A percentile compares a stretch with the other conserved stretches of the same genome.
phyloP scores from a whole-genome alignment of 2,888 invertebrate species.

The Amiota minor region DNA sequence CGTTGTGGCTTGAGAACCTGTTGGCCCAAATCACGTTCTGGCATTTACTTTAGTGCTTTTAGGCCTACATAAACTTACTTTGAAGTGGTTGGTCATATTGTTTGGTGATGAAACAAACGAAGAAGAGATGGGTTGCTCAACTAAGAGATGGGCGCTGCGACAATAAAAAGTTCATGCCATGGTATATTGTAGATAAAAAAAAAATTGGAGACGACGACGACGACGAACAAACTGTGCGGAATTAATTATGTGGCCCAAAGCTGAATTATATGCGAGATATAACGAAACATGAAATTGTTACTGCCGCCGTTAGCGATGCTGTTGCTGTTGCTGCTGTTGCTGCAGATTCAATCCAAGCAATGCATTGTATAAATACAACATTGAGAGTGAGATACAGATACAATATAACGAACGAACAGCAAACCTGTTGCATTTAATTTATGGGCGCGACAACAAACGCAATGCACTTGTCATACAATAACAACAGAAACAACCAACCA shows the following conservation, averaged over 20 bases:
- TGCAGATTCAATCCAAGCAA: background rate
- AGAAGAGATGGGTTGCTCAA: background rate
- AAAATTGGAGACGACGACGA: background rate
- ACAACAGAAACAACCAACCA: conserved; percentile 12
- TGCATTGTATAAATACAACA: conserved; percentile 6
- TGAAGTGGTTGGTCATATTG: background rate
- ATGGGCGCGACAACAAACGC: conserved; percentile 58
- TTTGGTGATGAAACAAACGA: background rate
- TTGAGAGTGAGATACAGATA: background rate
- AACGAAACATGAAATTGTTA: conserved; percentile 18
- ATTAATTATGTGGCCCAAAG: conserved; percentile 68
- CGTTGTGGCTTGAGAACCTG: conserved; percentile 52
- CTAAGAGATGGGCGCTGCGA: conserved; percentile 1
- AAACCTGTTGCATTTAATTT: conserved; percentile 60
- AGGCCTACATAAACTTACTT: conserved; percentile 24
- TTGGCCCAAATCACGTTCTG: conserved; percentile 67
- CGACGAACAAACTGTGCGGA: conserved; percentile 49
- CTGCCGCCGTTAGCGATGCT: conserved; percentile 4
- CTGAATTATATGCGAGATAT: conserved; percentile 65
- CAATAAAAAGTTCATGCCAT: background rate
- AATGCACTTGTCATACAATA: conserved; percentile 30
- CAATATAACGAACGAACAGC: no score
- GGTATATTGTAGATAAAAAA: background rate
- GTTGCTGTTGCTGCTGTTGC: conserved; percentile 5
- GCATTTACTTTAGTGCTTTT: conserved; percentile 10